Conservation (phyloP, 2,797 vertebrate genomes). For the Brotula barbata region DNA sequence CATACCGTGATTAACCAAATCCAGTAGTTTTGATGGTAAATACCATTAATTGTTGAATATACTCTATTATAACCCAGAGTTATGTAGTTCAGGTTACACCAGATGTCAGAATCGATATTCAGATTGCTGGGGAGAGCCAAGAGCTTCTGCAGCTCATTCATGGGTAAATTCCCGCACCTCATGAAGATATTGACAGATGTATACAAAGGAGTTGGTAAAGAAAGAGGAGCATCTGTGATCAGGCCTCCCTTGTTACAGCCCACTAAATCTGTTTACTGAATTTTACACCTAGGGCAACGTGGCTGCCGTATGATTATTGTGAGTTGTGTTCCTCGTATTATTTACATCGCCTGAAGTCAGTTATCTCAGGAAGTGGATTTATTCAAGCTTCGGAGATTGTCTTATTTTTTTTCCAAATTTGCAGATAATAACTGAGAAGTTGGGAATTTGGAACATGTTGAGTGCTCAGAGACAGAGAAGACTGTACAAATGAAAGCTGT, state of each 20-base stretch:
- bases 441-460: background rate
- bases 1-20: background rate
- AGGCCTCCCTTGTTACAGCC: background rate
- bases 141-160: background rate
- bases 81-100: constrained; percentile 1
- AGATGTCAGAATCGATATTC: background rate
- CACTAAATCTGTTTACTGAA: background rate
- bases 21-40: constrained; percentile 2
- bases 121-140: constrained; percentile 1
- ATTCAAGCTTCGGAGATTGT: background rate
- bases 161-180: background rate
- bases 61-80: constrained; percentile 12
- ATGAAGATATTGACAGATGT: background rate
- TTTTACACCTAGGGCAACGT: background rate
- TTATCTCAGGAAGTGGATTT: constrained; percentile 25
- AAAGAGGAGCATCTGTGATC: too few species aligned
- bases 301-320: too few species aligned
- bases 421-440: background rate
- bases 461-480: background rate
- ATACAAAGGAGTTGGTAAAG: background rate
- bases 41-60: constrained; percentile 8
- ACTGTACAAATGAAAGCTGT: background rate
- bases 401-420: background rate
- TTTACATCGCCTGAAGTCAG: background rate
- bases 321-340: background rate